Evolutionary conservation across 2,113 vertebrate species (phyloP), one percentile per base, ranked within the genome.

Genomic region (Corydoras maculifer): DNA sequence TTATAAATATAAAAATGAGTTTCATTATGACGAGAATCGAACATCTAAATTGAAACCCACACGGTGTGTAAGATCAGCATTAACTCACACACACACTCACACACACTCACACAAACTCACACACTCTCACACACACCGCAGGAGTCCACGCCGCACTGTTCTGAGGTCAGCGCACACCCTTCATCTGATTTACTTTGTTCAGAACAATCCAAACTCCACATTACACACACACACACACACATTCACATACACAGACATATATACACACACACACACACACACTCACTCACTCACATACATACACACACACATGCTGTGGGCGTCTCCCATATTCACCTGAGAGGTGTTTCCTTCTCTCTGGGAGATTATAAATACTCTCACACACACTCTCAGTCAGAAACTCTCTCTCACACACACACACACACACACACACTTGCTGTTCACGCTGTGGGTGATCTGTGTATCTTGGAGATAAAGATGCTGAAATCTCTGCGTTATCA

Each of bases 271-370:
- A 63, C 62, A 30, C 4, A 31, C 18, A 54, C 13, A 31, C 18
- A 31, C 13, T 29, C 29, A 30, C 30, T 31, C 51, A 55, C 30
- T 11, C 66, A 50, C 29, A 58, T 29, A 68, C 65, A 68, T 31
- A 68, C 65, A 68, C 31, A 68, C 54, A 62, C 48, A 54, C 50
- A 29, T 5, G 13, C 30, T 55, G 57, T 67, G 71, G 51, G 62
- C 43, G 53, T 14, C 61, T 58, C 62, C 18, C 58, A 15, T 75
- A 75, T 76, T 43, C n/a, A 70, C 32, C 79, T 70, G 72, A 69
- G 75, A 75, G 66, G 74, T 68, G 68, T 15, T 65, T 59, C 74
- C 64, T 31, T 81, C 77, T 73, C 58, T 69, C n/a, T 65, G 61
- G 54, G 48, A 68, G 60, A 60, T 49, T 58, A 29, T 25, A 77